phyloP scores from a whole-genome alignment of 2,797 vertebrate genomes.

The Antrozous pallidus region DNA sequence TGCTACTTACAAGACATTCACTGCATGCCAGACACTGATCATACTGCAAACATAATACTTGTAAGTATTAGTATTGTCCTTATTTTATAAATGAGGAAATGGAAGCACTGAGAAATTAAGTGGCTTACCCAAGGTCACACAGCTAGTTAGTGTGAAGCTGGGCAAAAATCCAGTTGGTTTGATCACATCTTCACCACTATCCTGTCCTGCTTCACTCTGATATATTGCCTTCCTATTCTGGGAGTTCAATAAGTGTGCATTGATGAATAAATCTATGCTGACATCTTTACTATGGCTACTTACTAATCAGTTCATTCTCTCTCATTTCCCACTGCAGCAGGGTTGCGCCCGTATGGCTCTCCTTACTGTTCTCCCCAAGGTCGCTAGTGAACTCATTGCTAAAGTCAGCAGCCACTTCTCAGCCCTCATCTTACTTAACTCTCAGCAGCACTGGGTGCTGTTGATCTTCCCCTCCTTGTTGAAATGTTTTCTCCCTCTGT shows the following conservation, averaged over 20 bases:
- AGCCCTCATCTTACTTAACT: not conserved
- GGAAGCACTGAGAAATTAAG: conserved; percentile 30
- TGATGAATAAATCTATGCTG: not conserved
- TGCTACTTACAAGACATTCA: not conserved
- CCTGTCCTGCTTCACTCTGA: not conserved
- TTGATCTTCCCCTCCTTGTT: not conserved
- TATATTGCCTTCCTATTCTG: not conserved
- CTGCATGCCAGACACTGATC: not conserved
- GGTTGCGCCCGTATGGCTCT: not conserved
- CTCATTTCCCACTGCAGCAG: not conserved
- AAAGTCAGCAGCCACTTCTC: not conserved
- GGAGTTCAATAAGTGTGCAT: not conserved
- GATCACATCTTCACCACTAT: not conserved
- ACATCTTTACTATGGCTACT: not conserved
- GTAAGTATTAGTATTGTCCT: not conserved
- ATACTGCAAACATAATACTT: not conserved
- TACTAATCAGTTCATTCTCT: not conserved
- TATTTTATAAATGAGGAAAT: conserved; percentile 38
- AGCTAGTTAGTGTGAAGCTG: not conserved
- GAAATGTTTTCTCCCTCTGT: conserved; percentile 27
- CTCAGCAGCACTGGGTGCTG: not conserved
- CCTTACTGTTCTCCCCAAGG: not conserved
- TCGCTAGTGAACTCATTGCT: not conserved
- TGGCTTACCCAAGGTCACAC: not conserved
- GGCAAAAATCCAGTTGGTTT: not conserved